These are phyloP conservation scores for Takifugu flavidus DNA, from an alignment of 2,113 vertebrate genomes.

Conservation along the genomic window DNA sequence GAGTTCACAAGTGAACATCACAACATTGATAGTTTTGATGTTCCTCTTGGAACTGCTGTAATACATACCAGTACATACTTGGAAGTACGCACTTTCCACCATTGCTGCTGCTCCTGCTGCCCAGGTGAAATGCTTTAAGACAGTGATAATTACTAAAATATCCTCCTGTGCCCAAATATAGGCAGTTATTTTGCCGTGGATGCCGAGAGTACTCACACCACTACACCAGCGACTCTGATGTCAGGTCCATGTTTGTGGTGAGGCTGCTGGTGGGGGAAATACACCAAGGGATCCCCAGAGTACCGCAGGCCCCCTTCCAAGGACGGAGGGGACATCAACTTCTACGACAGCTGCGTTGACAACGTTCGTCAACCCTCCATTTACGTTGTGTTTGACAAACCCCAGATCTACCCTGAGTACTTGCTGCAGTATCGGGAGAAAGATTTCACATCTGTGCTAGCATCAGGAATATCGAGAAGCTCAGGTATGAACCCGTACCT, in stretches of 20 bases:
- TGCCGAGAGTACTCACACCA: conserved; percentile 81
- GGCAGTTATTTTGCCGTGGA: conserved; percentile 93
- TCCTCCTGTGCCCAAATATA: conserved; percentile 51
- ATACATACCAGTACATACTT: too few species aligned
- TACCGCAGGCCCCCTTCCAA: conserved; percentile 81
- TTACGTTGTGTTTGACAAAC: conserved; percentile 89
- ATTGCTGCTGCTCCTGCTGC: too few species aligned
- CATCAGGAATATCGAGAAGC: too few species aligned
- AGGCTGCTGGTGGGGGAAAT: conserved; percentile 87
- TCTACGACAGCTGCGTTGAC: conserved; percentile 91
- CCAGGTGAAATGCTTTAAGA: too few species aligned
- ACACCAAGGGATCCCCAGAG: conserved; percentile 65
- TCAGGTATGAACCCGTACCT: background rate
- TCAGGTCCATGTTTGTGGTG: conserved; percentile 81
- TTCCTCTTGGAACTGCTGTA: too few species aligned
- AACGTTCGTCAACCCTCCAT: conserved; percentile 77
- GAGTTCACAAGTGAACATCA: too few species aligned
- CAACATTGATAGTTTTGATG: too few species aligned
- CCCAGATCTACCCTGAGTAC: conserved; percentile 92
- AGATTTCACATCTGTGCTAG: too few species aligned
- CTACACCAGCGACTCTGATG: conserved; percentile 51
- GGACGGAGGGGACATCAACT: conserved; percentile 54
- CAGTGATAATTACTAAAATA: background rate
- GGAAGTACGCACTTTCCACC: too few species aligned
- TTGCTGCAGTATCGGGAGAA: conserved; percentile 77